phyloP scores from a whole-genome alignment of 35 echinoderm and acorn worm species.

The Apostichopus californicus region DNA sequence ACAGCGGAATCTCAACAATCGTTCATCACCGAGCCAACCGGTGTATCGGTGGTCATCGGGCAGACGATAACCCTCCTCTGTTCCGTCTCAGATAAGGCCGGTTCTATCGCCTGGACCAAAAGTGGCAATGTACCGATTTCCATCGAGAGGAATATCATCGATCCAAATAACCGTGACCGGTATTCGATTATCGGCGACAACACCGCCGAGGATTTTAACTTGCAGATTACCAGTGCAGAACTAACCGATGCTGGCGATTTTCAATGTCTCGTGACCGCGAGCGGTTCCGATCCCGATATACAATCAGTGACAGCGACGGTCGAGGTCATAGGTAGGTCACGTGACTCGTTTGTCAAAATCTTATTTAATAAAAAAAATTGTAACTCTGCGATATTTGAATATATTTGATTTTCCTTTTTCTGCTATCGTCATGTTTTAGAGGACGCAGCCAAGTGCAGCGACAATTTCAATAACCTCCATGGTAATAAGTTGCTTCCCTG shows the following conservation, averaged over 20 bases:
- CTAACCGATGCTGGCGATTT: slow-evolving; percentile 66
- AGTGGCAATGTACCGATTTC: slow-evolving; percentile 51
- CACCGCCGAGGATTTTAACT: slow-evolving; percentile 47
- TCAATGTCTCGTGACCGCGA: slow-evolving; percentile 66
- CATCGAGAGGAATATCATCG: slow-evolving; percentile 63
- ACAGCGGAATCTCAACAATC: slow-evolving; percentile 62
- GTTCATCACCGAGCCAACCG: slow-evolving; percentile 62
- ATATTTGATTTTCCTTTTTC: too few species aligned
- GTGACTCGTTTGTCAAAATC: background rate
- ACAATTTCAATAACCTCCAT: too few species aligned
- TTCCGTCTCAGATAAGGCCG: slow-evolving; percentile 70
- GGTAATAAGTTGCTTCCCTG: too few species aligned
- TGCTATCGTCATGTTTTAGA: too few species aligned
- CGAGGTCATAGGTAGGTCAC: slow-evolving; percentile 66
- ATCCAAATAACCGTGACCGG: slow-evolving; percentile 42
- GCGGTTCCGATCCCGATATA: slow-evolving; percentile 43
- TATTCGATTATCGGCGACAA: slow-evolving; percentile 72
- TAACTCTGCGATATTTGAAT: too few species aligned
- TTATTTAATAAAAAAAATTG: too few species aligned
- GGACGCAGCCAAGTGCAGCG: too few species aligned
- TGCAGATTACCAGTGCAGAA: slow-evolving; percentile 57
- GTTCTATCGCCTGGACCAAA: slow-evolving; percentile 73
- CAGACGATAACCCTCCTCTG: slow-evolving; percentile 65
- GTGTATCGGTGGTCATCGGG: slow-evolving; percentile 53
- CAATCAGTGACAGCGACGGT: slow-evolving; percentile 52